phyloP scores from a whole-genome alignment of 2,888 invertebrate genomes.

The Chrysodeixis includens region DNA sequence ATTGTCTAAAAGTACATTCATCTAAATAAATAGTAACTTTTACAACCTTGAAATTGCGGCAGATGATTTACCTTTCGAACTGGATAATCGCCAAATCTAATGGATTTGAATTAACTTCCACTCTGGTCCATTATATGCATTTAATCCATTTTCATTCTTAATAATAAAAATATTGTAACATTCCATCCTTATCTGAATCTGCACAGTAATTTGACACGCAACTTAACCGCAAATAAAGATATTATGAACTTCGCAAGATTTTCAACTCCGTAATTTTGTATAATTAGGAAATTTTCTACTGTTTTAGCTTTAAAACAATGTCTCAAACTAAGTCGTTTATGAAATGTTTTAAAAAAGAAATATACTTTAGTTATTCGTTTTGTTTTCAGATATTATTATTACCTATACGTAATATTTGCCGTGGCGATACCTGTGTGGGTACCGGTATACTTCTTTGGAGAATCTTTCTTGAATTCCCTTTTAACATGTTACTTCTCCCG shows the following conservation, averaged over 20 bases:
- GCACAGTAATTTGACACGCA: not conserved
- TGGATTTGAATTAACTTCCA: too few relatives aligned
- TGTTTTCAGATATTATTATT: constrained; percentile 91
- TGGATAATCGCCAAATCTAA: not conserved
- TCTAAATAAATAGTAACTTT: too few relatives aligned
- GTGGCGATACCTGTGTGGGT: constrained; percentile 90
- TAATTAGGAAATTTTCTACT: not conserved
- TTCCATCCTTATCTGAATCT: not conserved
- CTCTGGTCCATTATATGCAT: not conserved
- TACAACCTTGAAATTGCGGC: not conserved
- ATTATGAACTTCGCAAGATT: not conserved
- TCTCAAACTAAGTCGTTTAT: not conserved
- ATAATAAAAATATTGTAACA: too few relatives aligned
- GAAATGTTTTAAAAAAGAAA: not conserved
- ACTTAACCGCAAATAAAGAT: not conserved
- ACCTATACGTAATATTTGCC: constrained; percentile 89
- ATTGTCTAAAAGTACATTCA: too few relatives aligned
- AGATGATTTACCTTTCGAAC: not conserved
- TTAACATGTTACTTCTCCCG: constrained; percentile 90
- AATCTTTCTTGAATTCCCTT: constrained; percentile 89
- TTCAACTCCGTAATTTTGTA: not conserved
- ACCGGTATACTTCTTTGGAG: constrained; percentile 92
- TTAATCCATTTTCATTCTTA: not conserved
- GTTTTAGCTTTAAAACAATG: not conserved
- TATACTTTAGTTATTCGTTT: not conserved